Base-by-base conservation (phyloP, 2,888 invertebrate species). In the Athrips mouffetella region DNA sequence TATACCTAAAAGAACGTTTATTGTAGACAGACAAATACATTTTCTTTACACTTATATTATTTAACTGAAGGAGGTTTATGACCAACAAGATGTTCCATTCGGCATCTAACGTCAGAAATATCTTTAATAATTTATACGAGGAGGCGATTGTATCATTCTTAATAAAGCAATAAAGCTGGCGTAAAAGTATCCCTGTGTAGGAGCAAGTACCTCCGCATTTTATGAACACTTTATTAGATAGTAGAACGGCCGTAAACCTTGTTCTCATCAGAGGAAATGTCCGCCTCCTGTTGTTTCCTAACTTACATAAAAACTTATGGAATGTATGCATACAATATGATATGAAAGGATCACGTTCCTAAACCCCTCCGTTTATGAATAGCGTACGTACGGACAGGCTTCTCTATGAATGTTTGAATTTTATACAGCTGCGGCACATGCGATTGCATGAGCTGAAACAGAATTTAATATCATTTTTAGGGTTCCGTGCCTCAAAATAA, bases 201-300 rank as follows among this genome's bases (percentile, higher is more conserved):
- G 60, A 57, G 52, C 54, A 40, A 60, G 58, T 69, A 70, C 57
- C n/a, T n/a, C n/a, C n/a, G 69, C 60, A 62, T 59, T 82, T 80
- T 79, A 81, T 73, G 68, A 62, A 65, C 61, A 56, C 71, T 81
- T 81, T 81, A 81, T 82, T 76, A 68, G 70, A 65, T 65, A 65
- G 60, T 66, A 71, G 67, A 64, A 63, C 59, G 60, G 69, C 59
- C 67, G 64, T 82, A 80, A 83, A 83, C 63, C 63, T 64, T 60
- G 60, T 63, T 70, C 71, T 79, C 76, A 73, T 76, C 74, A 75
- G 61, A 63, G 56, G 52, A 47, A 65, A 73, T 61, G 65, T 57
- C 56, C 59, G 52, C 63, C 63, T 68, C 60, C 53, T 53, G 54
- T 56, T 62, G 52, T 63, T 57, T 58, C 18, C 11, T 18, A 5